Percentiles rank a stretch among this genome's conserved stretches.
These are phyloP conservation scores for Cyphomyrus plagiostoma DNA, from an alignment of 2,113 vertebrate species.

Conservation along the genomic window DNA sequence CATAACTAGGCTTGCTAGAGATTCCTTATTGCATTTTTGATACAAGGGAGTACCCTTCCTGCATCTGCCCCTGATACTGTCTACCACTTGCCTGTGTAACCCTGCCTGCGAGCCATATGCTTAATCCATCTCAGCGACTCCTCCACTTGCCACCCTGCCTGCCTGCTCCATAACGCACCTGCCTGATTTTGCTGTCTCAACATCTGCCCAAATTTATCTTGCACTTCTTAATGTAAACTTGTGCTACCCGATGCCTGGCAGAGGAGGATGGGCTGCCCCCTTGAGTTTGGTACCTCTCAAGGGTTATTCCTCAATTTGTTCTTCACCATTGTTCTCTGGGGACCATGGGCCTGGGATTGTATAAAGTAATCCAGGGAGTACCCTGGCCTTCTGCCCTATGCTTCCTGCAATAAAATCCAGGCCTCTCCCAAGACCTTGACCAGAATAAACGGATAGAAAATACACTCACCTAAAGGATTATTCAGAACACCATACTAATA, in stretches of 20 bases:
- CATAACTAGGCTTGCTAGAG: background rate
- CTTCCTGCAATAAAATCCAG: background rate
- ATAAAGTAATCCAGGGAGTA: background rate
- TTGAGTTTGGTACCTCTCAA: background rate
- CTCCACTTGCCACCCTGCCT: background rate
- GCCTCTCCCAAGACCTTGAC: background rate
- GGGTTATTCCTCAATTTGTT: background rate
- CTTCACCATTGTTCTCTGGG: background rate
- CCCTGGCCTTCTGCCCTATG: background rate
- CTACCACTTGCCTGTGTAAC: background rate
- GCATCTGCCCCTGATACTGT: background rate
- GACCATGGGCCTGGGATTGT: background rate
- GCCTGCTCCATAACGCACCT: background rate
- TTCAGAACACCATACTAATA: too few species aligned
- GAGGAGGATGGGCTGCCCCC: background rate
- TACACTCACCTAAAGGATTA: background rate
- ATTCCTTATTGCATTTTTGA: background rate
- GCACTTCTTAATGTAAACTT: background rate
- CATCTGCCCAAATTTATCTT: background rate
- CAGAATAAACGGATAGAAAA: background rate
- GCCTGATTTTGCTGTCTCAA: background rate
- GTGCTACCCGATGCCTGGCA: background rate
- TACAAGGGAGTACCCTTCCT: background rate
- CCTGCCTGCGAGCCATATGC: background rate
- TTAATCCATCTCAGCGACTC: background rate